Conservation (phyloP, 2,113 vertebrate genomes). For the Campylomormyrus numenius region DNA sequence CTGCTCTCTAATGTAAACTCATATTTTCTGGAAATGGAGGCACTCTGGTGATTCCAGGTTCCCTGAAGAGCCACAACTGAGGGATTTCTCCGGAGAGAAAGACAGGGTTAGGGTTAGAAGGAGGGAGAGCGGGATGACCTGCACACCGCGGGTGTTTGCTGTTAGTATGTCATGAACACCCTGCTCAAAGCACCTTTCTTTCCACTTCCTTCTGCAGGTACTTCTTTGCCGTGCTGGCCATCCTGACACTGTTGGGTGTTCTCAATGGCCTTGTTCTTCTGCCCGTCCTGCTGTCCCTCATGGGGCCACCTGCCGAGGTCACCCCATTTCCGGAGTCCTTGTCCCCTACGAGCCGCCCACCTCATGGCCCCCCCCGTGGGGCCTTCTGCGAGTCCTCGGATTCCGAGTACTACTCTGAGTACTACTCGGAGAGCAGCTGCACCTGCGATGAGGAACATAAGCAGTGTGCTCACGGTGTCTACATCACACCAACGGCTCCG, state of each 20-base stretch:
- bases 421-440: slow-evolving; percentile 62
- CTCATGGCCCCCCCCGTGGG: slow-evolving; percentile 49
- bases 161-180: not conserved
- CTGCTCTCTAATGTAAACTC: slow-evolving; percentile 49
- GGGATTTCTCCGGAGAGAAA: slow-evolving; percentile 38
- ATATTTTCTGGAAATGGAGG: slow-evolving; percentile 47
- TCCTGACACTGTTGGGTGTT: slow-evolving; percentile 84
- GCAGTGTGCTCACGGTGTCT: slow-evolving; percentile 54
- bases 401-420: slow-evolving; percentile 69
- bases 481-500: slow-evolving; percentile 49
- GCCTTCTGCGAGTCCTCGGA: slow-evolving; percentile 68
- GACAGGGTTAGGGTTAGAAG: slow-evolving; percentile 10
- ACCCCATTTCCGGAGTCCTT: slow-evolving; percentile 53
- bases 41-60: slow-evolving; percentile 44
- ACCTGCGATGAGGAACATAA: slow-evolving; percentile 58
- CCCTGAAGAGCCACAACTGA: slow-evolving; percentile 37
- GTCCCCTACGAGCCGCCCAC: slow-evolving; percentile 50
- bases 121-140: not conserved
- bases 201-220: slow-evolving; percentile 62
- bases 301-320: slow-evolving; percentile 87
- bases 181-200: not conserved
- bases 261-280: slow-evolving; percentile 90
- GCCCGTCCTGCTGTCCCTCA: slow-evolving; percentile 84
- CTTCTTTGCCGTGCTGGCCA: slow-evolving; percentile 88
- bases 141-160: not conserved